Conservation (phyloP, 1,140 invertebrate genomes). For the Tetranychus urticae region DNA sequence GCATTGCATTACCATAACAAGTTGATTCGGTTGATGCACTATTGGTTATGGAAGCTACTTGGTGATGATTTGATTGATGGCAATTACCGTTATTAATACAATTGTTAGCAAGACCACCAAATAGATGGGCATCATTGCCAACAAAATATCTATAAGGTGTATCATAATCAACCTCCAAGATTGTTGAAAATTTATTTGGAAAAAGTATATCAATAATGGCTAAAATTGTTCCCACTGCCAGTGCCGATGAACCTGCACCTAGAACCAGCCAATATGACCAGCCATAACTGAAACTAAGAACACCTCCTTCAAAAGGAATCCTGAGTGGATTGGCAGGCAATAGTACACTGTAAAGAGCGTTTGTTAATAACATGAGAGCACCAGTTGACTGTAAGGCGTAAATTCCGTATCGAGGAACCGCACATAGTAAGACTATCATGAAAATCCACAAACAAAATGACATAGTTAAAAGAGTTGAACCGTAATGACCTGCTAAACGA, state of each 20-base stretch:
- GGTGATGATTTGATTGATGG: background rate
- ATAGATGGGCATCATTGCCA: conserved; percentile 12
- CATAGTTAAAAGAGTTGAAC: conserved; percentile 65
- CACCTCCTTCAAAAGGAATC: conserved; percentile 50
- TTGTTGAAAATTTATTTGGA: conserved; percentile 71
- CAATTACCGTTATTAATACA: no score
- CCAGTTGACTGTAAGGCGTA: conserved; percentile 63
- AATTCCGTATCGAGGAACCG: conserved; percentile 75
- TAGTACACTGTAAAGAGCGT: conserved; percentile 55
- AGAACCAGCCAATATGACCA: conserved; percentile 83
- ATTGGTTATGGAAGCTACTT: background rate
- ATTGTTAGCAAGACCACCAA: background rate
- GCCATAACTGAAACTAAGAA: conserved; percentile 53
- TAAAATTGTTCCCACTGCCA: conserved; percentile 46
- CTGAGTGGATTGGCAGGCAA: conserved; percentile 53
- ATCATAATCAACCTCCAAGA: conserved; percentile 76
- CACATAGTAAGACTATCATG: conserved; percentile 69
- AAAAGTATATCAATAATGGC: conserved; percentile 43
- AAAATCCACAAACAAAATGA: conserved; percentile 68
- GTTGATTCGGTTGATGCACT: background rate
- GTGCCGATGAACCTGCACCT: conserved; percentile 45
- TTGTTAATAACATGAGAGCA: conserved; percentile 42
- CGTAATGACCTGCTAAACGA: conserved; percentile 75
- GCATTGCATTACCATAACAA: background rate
- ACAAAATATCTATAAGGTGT: conserved; percentile 40